phyloP scores from a whole-genome alignment of 2,113 vertebrate species.

The Grallaria varia region DNA sequence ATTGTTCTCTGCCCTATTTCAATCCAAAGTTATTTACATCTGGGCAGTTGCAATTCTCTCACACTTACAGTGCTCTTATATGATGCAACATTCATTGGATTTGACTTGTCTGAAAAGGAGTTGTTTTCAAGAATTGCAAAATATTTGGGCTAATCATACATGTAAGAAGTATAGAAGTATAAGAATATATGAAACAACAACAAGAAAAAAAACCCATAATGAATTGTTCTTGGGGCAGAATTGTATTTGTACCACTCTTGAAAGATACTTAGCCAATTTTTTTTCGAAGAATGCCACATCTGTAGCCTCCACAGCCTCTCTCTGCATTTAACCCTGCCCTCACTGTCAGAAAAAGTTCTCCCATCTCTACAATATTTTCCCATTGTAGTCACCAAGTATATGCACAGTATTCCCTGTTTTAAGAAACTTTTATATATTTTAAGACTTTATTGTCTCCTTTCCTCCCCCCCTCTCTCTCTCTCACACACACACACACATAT shows the following conservation, averaged over 20 bases:
- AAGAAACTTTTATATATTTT: background rate
- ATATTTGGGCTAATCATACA: background rate
- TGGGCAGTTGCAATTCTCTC: background rate
- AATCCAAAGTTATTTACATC: background rate
- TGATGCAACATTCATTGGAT: background rate
- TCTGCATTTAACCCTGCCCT: background rate
- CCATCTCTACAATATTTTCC: background rate
- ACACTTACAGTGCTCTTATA: background rate
- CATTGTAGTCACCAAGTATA: background rate
- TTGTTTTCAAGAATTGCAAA: background rate
- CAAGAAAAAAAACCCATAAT: too few species aligned
- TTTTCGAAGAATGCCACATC: background rate
- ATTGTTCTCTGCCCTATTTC: background rate
- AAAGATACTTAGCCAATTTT: background rate
- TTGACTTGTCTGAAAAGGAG: background rate
- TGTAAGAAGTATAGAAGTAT: background rate
- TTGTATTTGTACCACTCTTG: background rate
- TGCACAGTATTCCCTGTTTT: background rate
- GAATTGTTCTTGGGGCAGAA: background rate
- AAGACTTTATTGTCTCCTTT: background rate
- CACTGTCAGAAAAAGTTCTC: background rate
- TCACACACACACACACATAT: too few species aligned
- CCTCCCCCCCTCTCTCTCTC: background rate
- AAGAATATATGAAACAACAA: background rate
- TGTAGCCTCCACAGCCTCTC: background rate